Base-by-base conservation (phyloP, 2,888 invertebrate genomes). In the Melieria picta region DNA sequence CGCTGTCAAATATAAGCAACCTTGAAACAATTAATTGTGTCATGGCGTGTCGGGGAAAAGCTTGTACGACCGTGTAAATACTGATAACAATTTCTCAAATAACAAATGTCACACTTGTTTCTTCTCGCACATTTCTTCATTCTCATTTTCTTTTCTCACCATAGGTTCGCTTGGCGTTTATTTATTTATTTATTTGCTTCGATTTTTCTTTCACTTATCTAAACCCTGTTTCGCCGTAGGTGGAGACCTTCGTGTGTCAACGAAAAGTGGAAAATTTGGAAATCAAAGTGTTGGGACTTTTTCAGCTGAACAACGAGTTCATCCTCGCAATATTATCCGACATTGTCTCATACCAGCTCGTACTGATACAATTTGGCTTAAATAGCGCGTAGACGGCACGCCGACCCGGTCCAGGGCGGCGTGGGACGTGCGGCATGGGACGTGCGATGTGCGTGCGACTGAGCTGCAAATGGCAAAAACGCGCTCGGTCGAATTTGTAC, bases 321-420 rank as follows among this genome's bases (percentile, higher is more conserved):
- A 82, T 82, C 42, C 74, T 83, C 0, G 72, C 81, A 4, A 79
- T 83, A 62, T 58, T 84, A 13, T 83, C 83, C 4, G 83, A 79
- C 16, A 80, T 82, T 62, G 77, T 84, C n/a, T 75, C 83, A 1
- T 84, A 84, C 75, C 73, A 83, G 0, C 83, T 83, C 30, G 80
- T 83, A 65, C 52, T 83, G 43, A 76, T 83, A 46, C 84, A 83
- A 63, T 83, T 84, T 63, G 79, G 81, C 7, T 72, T 79, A 42
- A 78, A 77, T 16, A 81, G 79, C 11, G 81, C 78, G 7, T 81
- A 56, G 9, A 57, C 45, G 30, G 30, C 16, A 16, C 16, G 16
- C 16, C 16, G 16, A 16, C 16, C 16, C 16, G 16, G 16, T 16
- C 16, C 16, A 16, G 16, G 16, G 16, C 16, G 16, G 16, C 16